Base-by-base conservation (phyloP, 2,797 vertebrate genomes). In the Lepus oiostolus region DNA sequence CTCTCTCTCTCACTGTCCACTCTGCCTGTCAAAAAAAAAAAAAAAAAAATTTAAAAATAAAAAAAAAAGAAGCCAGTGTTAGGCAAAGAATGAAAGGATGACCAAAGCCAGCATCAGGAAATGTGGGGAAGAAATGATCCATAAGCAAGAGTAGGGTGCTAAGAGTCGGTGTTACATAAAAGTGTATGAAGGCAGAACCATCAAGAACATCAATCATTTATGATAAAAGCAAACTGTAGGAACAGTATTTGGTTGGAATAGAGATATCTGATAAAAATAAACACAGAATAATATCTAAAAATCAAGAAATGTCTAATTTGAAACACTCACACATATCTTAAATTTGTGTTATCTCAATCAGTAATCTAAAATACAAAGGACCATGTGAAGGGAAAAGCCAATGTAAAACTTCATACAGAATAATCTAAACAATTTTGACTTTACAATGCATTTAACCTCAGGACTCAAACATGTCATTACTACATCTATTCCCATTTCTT, bases 361-460 rank as follows among this genome's bases (percentile, higher is more conserved):
- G 26, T 72, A 84, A 94, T 50, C 79, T 94, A 95, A 90, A 94
- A 85, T 54, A 85, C 8, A 42, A 0, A 87, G 8, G 35, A 42
- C 17, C 8, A 54, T n/a, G 14, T 16, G 4, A 8, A 11, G 3
- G 71, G 21, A 6, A 71, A 63, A 75, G 0, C 1, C 82, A 93
- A 62, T 60, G 24, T 62, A 85, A 88, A 90, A 67, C 85, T 91
- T 95, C 32, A 30, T 72, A 81, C 94, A 88, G 42, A 90, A 60
- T 28, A 50, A 84, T 38, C 2, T 17, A 10, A 95, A 95, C 65
- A 35, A 54, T 35, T 85, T 35, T 35, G 22, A 88, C 47, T 80
- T 87, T 68, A 74, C 3, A 60, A 74, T 42, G 26, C 35, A 84
- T 76, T 80, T 82, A 80, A 63, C 9, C 6, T 28, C 28, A 82